phyloP scores from a whole-genome alignment of 2,888 invertebrate species.

The Salpingus planirostris region DNA sequence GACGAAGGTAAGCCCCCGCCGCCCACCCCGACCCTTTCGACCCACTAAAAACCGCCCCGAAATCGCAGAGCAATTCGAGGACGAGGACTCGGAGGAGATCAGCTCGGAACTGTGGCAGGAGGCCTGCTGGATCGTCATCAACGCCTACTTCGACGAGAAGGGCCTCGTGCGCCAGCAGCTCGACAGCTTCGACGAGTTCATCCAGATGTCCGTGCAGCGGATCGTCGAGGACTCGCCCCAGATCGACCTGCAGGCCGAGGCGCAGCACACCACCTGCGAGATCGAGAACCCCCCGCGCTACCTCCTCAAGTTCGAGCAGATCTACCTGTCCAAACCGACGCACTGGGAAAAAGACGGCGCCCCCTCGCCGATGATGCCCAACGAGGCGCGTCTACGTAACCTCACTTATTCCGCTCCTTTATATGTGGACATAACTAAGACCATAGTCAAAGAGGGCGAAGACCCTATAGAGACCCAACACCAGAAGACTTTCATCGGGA shows the following conservation, averaged over 20 bases:
- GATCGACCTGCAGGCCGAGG: constrained; percentile 95
- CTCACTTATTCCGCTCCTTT: constrained; percentile 96
- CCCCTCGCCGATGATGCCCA: constrained; percentile 99
- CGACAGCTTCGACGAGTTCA: constrained; percentile 99
- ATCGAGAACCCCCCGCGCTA: constrained; percentile 87
- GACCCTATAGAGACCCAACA: constrained; percentile 79
- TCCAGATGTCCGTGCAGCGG: constrained; percentile 98
- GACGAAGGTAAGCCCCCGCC: constrained; percentile 32
- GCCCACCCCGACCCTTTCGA: constrained; percentile 7
- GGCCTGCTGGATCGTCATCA: constrained; percentile 99
- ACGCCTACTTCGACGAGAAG: constrained; percentile 99
- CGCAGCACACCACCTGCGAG: constrained; percentile 90
- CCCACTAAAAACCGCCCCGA: constrained; percentile 1
- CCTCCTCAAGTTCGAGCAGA: constrained; percentile 95
- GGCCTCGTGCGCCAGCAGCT: constrained; percentile 97
- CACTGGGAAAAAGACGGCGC: constrained; percentile 99
- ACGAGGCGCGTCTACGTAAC: constrained; percentile 95
- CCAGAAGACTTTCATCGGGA: constrained; percentile 64
- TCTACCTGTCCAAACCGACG: constrained; percentile 97
- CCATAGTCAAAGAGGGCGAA: constrained; percentile 82
- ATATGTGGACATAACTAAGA: constrained; percentile 98
- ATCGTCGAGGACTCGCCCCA: constrained; percentile 99
- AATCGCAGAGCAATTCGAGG: constrained; percentile 52
- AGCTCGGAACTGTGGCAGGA: constrained; percentile 99
- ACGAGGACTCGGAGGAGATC: constrained; percentile 90